These are phyloP conservation scores for Coptotermes formosanus DNA, from an alignment of 1,140 invertebrate genomes.

Conservation along the genomic window DNA sequence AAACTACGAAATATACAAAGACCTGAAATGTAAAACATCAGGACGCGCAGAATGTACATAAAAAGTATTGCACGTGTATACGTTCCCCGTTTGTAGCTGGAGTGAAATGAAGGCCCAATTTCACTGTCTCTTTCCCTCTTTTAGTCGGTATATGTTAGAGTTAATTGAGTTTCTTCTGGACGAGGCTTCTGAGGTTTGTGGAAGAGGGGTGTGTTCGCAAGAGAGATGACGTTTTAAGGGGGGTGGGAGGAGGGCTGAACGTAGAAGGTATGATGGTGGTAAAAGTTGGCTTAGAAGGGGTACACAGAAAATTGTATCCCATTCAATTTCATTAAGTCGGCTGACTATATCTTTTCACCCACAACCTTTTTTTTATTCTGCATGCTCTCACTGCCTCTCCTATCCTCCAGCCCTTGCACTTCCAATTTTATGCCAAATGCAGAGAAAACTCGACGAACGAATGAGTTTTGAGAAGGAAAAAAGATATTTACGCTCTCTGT, in stretches of 20 bases:
- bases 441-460: neutral
- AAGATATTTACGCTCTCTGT: neutral
- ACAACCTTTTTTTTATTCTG: neutral
- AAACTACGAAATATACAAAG: neutral
- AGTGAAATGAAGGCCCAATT: neutral
- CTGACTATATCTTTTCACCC: neutral
- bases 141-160: neutral
- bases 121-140: neutral
- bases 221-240: conserved; percentile 15
- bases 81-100: neutral
- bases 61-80: neutral
- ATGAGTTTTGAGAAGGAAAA: neutral
- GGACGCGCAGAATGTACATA: too few species aligned
- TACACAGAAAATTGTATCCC: conserved; percentile 9
- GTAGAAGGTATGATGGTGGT: neutral
- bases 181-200: conserved; percentile 8
- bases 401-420: neutral
- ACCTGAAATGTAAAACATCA: neutral
- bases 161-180: conserved; percentile 13
- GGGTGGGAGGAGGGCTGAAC: neutral
- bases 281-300: neutral
- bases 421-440: conserved; percentile 16
- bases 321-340: conserved; percentile 13
- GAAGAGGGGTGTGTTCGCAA: conserved; percentile 5
- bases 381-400: neutral